phyloP scores from a whole-genome alignment of 2,113 vertebrate genomes.

The Chloropsis hardwickii region DNA sequence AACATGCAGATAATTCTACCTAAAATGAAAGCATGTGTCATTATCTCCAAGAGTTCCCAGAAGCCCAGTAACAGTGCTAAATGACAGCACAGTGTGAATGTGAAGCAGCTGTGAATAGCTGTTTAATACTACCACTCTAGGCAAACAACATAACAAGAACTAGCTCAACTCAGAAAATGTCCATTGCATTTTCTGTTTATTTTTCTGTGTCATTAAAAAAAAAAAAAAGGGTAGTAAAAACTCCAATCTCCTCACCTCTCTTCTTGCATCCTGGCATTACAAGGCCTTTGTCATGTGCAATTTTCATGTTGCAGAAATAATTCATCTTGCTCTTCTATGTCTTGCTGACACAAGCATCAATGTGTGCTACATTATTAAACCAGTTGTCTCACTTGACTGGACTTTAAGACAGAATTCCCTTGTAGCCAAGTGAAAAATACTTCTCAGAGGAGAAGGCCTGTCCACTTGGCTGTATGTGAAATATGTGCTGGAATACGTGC shows the following conservation, averaged over 20 bases:
- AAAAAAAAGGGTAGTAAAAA: neutral
- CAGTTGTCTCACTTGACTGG: conserved; percentile 2
- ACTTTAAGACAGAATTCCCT: neutral
- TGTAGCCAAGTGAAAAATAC: neutral
- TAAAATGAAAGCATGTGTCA: conserved; percentile 48
- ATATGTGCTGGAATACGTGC: neutral
- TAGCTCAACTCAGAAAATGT: neutral
- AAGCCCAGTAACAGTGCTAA: neutral
- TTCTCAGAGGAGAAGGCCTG: neutral
- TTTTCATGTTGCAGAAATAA: conserved; percentile 2
- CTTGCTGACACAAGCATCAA: conserved; percentile 6
- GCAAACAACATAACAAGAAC: neutral
- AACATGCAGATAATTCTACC: conserved; percentile 29
- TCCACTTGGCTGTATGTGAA: neutral
- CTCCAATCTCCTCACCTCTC: neutral
- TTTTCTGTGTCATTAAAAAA: conserved; percentile 17
- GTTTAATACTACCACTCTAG: neutral
- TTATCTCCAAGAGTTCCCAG: conserved; percentile 52
- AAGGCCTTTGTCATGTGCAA: neutral
- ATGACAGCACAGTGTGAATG: neutral
- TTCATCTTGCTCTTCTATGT: neutral
- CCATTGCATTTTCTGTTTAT: neutral
- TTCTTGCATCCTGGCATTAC: neutral
- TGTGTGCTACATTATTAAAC: conserved; percentile 20
- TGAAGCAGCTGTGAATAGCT: neutral